Conservation (phyloP, 1,140 invertebrate genomes). For the Mamestra configurata region DNA sequence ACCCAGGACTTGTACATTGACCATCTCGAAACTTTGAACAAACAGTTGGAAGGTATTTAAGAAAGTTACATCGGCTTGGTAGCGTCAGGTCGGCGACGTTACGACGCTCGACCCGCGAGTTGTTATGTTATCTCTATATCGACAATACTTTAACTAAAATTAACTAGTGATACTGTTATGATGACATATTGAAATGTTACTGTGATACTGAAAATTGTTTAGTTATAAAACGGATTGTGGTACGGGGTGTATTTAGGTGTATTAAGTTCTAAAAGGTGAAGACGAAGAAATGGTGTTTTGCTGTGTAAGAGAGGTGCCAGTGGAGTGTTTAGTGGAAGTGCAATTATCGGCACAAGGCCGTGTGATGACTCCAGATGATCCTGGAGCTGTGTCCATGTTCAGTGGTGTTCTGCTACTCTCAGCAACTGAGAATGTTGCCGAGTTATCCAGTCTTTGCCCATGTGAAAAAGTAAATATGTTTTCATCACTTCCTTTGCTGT, state of each 20-base stretch:
- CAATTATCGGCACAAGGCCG: constrained; percentile 65
- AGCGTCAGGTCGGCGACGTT: constrained; percentile 75
- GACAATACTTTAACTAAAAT: constrained; percentile 88
- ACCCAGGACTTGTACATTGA: constrained; percentile 87
- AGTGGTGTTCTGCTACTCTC: constrained; percentile 67
- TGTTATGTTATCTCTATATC: constrained; percentile 81
- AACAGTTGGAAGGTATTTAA: constrained; percentile 88
- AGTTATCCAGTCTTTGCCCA: constrained; percentile 63
- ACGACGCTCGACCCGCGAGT: constrained; percentile 68
- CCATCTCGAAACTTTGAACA: constrained; percentile 87
- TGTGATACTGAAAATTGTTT: constrained; percentile 79
- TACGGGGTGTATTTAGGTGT: constrained; percentile 84
- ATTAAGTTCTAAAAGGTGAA: constrained; percentile 69
- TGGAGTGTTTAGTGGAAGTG: constrained; percentile 87
- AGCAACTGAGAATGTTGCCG: constrained; percentile 50
- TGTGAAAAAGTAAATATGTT: constrained; percentile 85
- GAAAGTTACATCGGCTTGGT: constrained; percentile 84
- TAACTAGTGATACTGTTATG: constrained; percentile 81
- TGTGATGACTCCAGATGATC: constrained; percentile 72
- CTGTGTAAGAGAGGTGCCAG: constrained; percentile 81
- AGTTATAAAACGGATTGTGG: constrained; percentile 76
- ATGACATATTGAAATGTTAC: constrained; percentile 78
- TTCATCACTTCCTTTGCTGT: constrained; percentile 71
- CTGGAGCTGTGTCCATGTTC: constrained; percentile 72
- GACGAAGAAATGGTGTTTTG: constrained; percentile 76